phyloP scores from a whole-genome alignment of 2,113 vertebrate genomes.

The Erythrocercus mccallii region DNA sequence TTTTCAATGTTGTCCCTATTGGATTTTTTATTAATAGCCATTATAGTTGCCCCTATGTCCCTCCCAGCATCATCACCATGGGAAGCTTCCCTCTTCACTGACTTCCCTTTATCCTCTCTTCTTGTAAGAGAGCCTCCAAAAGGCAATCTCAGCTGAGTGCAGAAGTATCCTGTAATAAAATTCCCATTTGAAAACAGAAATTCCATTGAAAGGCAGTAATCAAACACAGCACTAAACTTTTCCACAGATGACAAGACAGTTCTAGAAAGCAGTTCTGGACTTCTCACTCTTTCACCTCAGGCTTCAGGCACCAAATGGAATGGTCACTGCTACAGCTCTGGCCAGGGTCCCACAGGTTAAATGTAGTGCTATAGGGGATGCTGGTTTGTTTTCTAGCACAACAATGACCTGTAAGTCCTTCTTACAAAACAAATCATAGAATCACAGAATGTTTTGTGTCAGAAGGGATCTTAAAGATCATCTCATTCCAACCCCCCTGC shows the following conservation, averaged over 20 bases:
- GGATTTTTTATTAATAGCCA: neutral
- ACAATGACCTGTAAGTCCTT: neutral
- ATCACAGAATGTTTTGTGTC: too few relatives aligned
- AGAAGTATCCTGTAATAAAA: neutral
- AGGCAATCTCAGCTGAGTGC: neutral
- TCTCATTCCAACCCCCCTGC: neutral
- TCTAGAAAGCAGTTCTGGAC: neutral
- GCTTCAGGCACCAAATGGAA: neutral
- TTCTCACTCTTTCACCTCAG: neutral
- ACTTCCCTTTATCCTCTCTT: neutral
- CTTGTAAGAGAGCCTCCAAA: neutral
- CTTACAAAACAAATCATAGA: neutral
- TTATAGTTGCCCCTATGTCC: neutral
- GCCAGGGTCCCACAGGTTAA: neutral
- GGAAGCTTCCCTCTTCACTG: neutral
- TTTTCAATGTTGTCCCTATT: neutral
- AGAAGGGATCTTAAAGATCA: neutral
- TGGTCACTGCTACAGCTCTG: neutral
- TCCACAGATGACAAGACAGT: neutral
- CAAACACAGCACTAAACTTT: rapidly evolving
- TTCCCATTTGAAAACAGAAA: neutral
- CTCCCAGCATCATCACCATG: neutral
- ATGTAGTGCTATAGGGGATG: neutral
- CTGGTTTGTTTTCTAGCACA: neutral
- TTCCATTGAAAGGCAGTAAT: neutral